phyloP scores from a whole-genome alignment of 2,888 invertebrate species.

The Lasius platythorax region DNA sequence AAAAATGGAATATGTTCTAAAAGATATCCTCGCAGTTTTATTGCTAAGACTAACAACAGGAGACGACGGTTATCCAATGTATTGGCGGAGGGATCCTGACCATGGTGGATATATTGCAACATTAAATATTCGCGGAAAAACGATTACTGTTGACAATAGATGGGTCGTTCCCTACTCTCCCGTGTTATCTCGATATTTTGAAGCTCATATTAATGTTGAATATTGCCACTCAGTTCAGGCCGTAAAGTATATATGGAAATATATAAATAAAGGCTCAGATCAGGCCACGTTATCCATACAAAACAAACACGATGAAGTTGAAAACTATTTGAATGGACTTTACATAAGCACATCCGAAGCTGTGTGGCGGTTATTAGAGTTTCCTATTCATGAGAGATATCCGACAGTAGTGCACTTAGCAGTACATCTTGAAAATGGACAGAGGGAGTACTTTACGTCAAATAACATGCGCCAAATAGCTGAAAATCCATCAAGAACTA shows the following conservation, averaged over 20 bases:
- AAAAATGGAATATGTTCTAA: neutral
- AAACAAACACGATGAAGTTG: neutral
- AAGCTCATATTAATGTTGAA: neutral
- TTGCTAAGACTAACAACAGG: neutral
- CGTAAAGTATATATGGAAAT: neutral
- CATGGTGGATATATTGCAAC: neutral
- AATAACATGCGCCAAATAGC: neutral
- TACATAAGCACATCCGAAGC: neutral
- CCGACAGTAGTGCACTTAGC: neutral
- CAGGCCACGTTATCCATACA: neutral
- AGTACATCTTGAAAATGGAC: neutral
- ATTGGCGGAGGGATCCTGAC: neutral
- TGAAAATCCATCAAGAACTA: neutral
- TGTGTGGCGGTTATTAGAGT: neutral
- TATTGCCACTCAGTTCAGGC: neutral
- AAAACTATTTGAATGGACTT: neutral
- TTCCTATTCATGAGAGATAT: neutral
- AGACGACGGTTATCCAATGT: neutral
- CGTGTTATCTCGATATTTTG: neutral
- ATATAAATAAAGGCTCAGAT: conserved; percentile 12
- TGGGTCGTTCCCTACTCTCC: neutral
- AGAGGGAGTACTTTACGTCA: neutral
- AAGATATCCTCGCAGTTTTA: neutral
- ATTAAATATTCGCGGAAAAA: neutral
- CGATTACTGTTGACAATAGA: neutral